phyloP scores from a whole-genome alignment of 2,113 vertebrate genomes.

The Lynx canadensis region DNA sequence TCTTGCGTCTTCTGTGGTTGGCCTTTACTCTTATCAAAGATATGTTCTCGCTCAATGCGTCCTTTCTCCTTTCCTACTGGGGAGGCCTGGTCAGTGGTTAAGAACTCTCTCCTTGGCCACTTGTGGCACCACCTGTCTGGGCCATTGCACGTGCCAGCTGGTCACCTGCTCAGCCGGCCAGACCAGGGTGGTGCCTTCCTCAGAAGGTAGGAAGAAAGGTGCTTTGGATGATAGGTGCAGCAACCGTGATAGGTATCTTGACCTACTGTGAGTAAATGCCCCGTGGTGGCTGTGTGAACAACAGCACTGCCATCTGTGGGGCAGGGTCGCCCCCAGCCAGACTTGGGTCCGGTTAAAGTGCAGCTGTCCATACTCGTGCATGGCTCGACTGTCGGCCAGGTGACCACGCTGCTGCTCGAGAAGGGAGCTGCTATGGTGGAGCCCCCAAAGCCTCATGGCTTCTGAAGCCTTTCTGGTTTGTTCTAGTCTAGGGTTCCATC shows the following conservation, averaged over 20 bases:
- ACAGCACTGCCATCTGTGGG: not conserved
- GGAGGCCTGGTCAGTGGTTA: not conserved
- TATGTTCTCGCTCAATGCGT: fast-evolving
- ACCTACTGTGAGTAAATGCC: not conserved
- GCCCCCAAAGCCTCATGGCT: too few relatives aligned
- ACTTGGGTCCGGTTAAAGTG: not conserved
- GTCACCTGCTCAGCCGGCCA: not conserved
- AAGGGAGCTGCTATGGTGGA: not conserved
- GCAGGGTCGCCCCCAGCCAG: not conserved
- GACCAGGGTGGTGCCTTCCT: not conserved
- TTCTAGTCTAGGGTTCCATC: not conserved
- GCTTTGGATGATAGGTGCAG: not conserved
- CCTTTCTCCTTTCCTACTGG: too few relatives aligned
- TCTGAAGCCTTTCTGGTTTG: not conserved
- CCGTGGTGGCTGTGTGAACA: not conserved
- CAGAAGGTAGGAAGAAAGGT: too few relatives aligned
- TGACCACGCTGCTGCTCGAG: not conserved
- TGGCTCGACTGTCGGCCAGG: not conserved
- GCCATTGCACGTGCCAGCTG: too few relatives aligned
- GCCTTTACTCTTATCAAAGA: too few relatives aligned
- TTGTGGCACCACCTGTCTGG: too few relatives aligned
- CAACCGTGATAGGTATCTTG: not conserved
- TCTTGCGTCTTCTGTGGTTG: fast-evolving
- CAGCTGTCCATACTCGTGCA: not conserved
- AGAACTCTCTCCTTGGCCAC: too few relatives aligned